Conservation (phyloP, 2,797 vertebrate genomes). For the Artibeus lituratus region DNA sequence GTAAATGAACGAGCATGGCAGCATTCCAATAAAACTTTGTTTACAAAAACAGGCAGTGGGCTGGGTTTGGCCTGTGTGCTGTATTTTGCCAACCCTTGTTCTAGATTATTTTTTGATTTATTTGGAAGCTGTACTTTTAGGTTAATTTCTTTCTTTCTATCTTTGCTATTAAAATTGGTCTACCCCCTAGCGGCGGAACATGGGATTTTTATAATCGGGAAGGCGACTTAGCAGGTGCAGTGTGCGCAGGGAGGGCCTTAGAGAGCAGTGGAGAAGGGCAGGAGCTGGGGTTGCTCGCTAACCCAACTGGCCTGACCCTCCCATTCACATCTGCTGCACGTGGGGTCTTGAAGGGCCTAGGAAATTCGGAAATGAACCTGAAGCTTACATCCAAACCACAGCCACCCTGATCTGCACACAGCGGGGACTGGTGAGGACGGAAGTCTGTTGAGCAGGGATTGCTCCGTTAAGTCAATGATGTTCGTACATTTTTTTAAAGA, state of each 20-base stretch:
- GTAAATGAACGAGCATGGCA: background rate
- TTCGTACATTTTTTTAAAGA: background rate
- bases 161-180: background rate
- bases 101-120: slow-evolving; percentile 22
- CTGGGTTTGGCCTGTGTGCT: background rate
- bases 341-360: background rate
- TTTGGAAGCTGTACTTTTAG: slow-evolving; percentile 7
- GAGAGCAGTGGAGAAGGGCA: background rate
- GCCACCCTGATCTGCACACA: too few relatives aligned
- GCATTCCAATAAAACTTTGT: background rate
- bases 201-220: background rate
- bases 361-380: background rate
- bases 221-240: background rate
- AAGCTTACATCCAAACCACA: background rate
- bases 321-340: background rate
- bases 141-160: background rate
- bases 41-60: background rate
- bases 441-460: background rate
- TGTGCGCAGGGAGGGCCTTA: background rate
- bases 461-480: background rate
- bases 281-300: background rate
- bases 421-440: background rate
- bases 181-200: background rate
- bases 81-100: background rate
- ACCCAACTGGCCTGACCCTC: background rate